Evolutionary conservation across 1,140 invertebrate genomes (phyloP).

Genomic region (Bombus vancouverensis): DNA sequence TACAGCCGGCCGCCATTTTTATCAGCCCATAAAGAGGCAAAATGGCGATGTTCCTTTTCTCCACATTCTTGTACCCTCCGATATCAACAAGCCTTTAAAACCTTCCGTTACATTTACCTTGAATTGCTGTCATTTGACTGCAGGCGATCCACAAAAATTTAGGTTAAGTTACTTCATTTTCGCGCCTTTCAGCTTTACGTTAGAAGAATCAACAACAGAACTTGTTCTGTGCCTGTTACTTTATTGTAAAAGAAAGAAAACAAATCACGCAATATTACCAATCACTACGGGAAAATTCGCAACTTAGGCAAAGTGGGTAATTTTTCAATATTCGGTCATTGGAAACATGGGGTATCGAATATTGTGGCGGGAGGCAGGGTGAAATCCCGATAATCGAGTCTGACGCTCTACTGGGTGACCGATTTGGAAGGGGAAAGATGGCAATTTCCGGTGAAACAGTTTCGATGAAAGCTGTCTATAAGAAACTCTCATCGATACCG

Average conservation of each 20-base stretch:
- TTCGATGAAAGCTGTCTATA: neutral
- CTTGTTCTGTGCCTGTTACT: neutral
- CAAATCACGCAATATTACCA: neutral
- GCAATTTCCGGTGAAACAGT: slow-evolving; percentile 13
- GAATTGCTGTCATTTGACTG: neutral
- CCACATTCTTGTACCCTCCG: neutral
- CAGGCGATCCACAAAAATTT: too few relatives aligned
- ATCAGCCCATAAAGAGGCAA: slow-evolving; percentile 5
- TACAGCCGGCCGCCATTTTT: neutral
- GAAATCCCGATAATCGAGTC: slow-evolving; percentile 32
- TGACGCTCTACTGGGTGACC: neutral
- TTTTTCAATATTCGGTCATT: neutral
- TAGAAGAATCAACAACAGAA: neutral
- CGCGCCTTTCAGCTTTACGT: neutral
- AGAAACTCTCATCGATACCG: slow-evolving; percentile 17
- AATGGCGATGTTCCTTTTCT: neutral
- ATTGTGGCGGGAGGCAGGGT: neutral
- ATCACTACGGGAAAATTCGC: neutral
- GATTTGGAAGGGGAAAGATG: slow-evolving; percentile 3
- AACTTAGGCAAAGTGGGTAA: neutral
- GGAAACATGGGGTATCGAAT: neutral
- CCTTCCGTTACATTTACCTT: neutral
- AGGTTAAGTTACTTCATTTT: neutral
- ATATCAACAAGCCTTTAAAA: neutral
- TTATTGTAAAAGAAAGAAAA: neutral